phyloP scores from a whole-genome alignment of 2,797 vertebrate genomes.

The Pagetopsis macropterus region DNA sequence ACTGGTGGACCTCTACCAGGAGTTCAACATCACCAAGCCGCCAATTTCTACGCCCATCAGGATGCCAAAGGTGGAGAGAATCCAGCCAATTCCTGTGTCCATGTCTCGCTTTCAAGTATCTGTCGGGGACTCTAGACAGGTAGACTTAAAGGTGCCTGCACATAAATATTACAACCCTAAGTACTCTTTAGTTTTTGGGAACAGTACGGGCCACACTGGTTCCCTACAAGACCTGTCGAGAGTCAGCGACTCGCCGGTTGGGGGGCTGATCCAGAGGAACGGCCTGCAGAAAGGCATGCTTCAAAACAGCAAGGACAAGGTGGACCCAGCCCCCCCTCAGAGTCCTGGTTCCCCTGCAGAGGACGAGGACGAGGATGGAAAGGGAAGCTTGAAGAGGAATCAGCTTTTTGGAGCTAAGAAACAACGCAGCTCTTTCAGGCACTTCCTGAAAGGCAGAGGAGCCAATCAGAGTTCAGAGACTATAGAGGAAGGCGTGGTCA shows the following conservation, averaged over 20 bases:
- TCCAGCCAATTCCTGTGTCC: slow-evolving; percentile 47
- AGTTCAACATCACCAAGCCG: slow-evolving; percentile 87
- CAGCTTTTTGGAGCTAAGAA: slow-evolving; percentile 42
- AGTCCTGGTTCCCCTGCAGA: slow-evolving; percentile 18
- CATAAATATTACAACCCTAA: slow-evolving; percentile 97
- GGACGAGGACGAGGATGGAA: slow-evolving; percentile 55
- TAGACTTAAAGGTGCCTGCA: slow-evolving; percentile 83
- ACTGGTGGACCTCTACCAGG: slow-evolving; percentile 88
- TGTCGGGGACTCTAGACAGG: slow-evolving; percentile 64
- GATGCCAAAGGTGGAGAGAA: slow-evolving; percentile 61
- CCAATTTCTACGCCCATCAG: slow-evolving; percentile 61
- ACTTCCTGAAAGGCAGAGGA: slow-evolving; percentile 77
- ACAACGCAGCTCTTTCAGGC: slow-evolving; percentile 77
- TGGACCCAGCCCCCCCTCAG: slow-evolving; percentile 19
- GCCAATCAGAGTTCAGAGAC: slow-evolving; percentile 65
- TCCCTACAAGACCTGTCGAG: slow-evolving; percentile 80
- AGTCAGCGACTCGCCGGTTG: slow-evolving; percentile 36
- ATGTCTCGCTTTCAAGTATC: slow-evolving; percentile 82
- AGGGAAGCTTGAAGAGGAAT: slow-evolving; percentile 61
- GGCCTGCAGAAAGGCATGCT: slow-evolving; percentile 44
- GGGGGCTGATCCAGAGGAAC: slow-evolving; percentile 29
- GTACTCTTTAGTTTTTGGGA: slow-evolving; percentile 90
- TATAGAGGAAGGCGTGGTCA: slow-evolving; percentile 61
- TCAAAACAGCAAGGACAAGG: slow-evolving; percentile 24
- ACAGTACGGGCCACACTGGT: slow-evolving; percentile 70